A percentile compares a stretch with the other conserved stretches of the same genome.
phyloP scores from a whole-genome alignment of 64 coral and sea anemone species.

The Anthopleura sola region DNA sequence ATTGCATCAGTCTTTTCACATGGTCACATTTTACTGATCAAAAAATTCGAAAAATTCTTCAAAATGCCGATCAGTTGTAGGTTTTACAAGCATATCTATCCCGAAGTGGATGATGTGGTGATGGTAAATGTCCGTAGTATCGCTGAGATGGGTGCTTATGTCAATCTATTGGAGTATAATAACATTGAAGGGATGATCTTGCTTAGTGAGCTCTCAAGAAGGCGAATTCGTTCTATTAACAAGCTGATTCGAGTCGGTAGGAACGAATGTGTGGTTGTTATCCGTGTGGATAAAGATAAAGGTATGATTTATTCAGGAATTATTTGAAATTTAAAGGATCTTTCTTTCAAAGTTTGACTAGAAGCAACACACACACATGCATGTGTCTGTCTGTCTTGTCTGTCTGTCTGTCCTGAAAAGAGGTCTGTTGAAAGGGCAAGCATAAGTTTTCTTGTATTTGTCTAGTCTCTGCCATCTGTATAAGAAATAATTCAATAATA shows the following conservation, averaged over 20 bases:
- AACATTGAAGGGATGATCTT: constrained; percentile 99
- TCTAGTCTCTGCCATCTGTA: too few relatives aligned
- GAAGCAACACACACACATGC: neutral
- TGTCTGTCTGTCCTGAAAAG: neutral
- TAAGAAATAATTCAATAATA: too few relatives aligned
- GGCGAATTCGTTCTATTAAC: constrained; percentile 96
- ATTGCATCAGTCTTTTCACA: constrained; percentile 57
- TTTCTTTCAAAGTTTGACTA: neutral
- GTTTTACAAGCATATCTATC: constrained; percentile 97
- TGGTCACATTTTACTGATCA: constrained; percentile 2
- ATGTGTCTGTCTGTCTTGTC: neutral
- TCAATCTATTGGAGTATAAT: constrained; percentile 96
- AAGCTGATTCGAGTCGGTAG: constrained; percentile 95
- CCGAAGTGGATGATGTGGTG: constrained; percentile 98
- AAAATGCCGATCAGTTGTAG: constrained; percentile 94
- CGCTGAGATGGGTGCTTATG: constrained; percentile 98
- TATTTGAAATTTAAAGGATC: neutral
- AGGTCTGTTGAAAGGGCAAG: neutral
- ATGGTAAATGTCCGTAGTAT: constrained; percentile 99
- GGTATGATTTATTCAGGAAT: constrained; percentile 41
- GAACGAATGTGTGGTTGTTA: constrained; percentile 98
- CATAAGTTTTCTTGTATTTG: neutral
- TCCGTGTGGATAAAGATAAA: constrained; percentile 99
- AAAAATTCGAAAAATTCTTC: neutral
- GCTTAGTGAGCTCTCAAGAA: constrained; percentile 91